Evolutionary conservation across 1,140 invertebrate species (phyloP), one percentile per base, ranked within the genome.

Genomic region (Calliopsis andreniformis): DNA sequence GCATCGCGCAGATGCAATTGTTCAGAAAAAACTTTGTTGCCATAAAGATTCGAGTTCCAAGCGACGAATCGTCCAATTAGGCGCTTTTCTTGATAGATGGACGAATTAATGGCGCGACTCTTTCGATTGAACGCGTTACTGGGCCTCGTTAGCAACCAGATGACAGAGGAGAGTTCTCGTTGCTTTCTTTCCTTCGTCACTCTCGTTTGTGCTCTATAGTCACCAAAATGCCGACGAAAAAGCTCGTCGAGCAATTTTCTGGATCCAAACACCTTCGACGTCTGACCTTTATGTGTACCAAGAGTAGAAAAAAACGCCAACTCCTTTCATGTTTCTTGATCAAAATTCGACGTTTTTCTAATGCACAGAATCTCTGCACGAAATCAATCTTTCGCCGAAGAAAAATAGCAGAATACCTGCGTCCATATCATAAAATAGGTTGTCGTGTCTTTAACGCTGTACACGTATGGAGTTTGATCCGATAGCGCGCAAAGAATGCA

Each of bases 401-500:
- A 58, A 69, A 56, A 69, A 56, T 25, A 58, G 39, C 51, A 43
- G 58, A 69, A 69, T 30, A 43, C 7, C 10, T 8, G 62, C 25
- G 32, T 25, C n/a, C 5, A n/a, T 32, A 51, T 45, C 39, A 43
- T 69, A 69, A 58, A 45, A 25, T 25, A 4, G 10, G 10, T 18
- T 14, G 23, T 20, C 7, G 3, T 18, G 49, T 69, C 51, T 28
- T 66, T 55, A 73, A 69, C 64, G 55, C 42, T 32, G 18, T 23
- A 43, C 64, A 76, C 72, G 72, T 68, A 51, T 42, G 30, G 47
- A 49, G 63, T 63, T 68, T 47, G 58, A 63, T 59, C 28, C 42
- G 53, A 32, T 42, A 53, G 43, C 66, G 55, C 55, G 42, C 39
- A 39, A 69, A 76, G 73, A 69, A 69, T 69, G 55, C 64, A 64